Conservation (phyloP, 2,113 vertebrate genomes). For the Ochotona princeps region DNA sequence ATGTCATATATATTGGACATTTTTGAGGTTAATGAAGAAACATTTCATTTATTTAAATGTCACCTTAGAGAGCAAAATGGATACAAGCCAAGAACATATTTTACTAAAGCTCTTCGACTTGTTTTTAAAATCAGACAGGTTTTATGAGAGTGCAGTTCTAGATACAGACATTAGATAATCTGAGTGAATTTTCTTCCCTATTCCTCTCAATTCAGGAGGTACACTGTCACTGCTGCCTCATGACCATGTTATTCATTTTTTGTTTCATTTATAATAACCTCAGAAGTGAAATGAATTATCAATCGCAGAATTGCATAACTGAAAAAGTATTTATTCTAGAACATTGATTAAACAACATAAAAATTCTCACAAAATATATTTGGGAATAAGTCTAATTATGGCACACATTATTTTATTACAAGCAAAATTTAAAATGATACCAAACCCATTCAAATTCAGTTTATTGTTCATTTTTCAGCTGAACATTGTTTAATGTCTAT, state of each 20-base stretch:
- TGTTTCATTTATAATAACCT: slow-evolving; percentile 67
- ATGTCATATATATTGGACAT: not conserved
- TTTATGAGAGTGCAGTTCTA: slow-evolving; percentile 56
- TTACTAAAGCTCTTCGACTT: slow-evolving; percentile 67
- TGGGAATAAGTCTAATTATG: not conserved
- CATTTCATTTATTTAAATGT: slow-evolving; percentile 48
- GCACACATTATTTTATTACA: not conserved
- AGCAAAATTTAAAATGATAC: not conserved
- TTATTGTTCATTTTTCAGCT: not conserved
- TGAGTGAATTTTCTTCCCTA: slow-evolving; percentile 58
- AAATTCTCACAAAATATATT: not conserved
- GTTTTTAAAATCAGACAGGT: slow-evolving; percentile 66
- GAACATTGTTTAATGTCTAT: not conserved
- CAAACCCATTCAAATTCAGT: no score
- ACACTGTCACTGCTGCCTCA: slow-evolving; percentile 57
- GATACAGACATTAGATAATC: slow-evolving; percentile 76
- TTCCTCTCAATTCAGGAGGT: slow-evolving; percentile 74
- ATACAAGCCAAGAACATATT: slow-evolving; percentile 72
- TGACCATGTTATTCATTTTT: slow-evolving; percentile 54
- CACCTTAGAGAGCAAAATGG: not conserved
- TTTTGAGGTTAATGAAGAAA: slow-evolving; percentile 67
- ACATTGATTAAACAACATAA: not conserved
- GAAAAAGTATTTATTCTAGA: slow-evolving; percentile 51
- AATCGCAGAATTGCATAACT: slow-evolving; percentile 48
- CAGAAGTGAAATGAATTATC: slow-evolving; percentile 70